Evolutionary conservation across 2,888 invertebrate species (phyloP), one percentile per base, ranked within the genome.

Genomic region (Aplocera efformata): DNA sequence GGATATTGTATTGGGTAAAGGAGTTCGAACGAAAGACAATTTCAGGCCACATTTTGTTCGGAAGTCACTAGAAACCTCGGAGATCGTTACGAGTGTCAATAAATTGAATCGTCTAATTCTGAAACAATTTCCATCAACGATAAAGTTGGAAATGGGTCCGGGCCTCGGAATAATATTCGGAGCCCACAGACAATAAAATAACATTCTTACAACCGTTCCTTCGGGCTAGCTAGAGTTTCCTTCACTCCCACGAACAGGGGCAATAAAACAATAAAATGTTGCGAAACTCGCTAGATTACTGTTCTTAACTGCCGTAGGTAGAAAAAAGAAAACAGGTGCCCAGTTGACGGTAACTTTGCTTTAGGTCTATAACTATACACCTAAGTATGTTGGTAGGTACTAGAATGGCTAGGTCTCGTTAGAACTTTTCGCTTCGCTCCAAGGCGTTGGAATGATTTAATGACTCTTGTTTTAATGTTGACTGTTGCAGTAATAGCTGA

Each of bases 231-330:
- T 62, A 46, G 64, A 69, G 62, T 67, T 68, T 68, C 60, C 70
- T 69, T 69, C 63, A 67, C 59, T 56, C 42, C 51, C 54, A 34
- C 39, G 47, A 57, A 58, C 53, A 28, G 42, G 27, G 53, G 63
- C 62, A 73, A 76, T 73, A 77, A 76, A 79, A 76, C 73, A 74
- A 76, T 76, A 68, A 74, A 78, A 67, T 67, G 66, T 67, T 64
- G 62, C 67, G 63, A 60, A 73, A 72, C 69, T 72, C 57, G 48
- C 47, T 48, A 60, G 66, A 70, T 75, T 70, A 66, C 67, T 55
- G 67, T 66, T 65, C 57, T 62, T 66, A 68, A 63, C 56, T 56
- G 52, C 50, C 40, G 38, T 52, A 50, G 56, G 55, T 27, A 39
- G 49, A 59, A 54, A 48, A 50, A 50, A 17, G 5, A 51, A 59